phyloP scores from a whole-genome alignment of 2,797 vertebrate genomes.

The Sebastes minor region DNA sequence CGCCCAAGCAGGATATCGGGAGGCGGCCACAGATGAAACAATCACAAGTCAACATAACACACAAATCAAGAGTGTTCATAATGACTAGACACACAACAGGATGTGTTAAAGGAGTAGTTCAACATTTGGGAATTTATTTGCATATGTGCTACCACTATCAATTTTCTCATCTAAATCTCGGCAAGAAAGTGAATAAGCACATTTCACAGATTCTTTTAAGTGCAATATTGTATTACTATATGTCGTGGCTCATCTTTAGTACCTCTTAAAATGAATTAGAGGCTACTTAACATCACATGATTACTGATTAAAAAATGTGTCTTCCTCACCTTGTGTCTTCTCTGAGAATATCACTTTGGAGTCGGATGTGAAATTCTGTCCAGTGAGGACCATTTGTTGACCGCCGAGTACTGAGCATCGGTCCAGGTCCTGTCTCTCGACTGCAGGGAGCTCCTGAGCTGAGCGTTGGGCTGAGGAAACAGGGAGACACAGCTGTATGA shows the following conservation, averaged over 20 bases:
- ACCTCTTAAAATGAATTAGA: background rate
- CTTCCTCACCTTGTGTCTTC: slow-evolving; percentile 89
- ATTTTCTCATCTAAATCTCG: background rate
- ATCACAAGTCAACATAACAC: background rate
- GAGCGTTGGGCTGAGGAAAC: slow-evolving; percentile 90
- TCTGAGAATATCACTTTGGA: slow-evolving; percentile 96
- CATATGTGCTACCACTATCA: background rate
- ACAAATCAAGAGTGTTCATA: background rate
- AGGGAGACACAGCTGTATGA: background rate
- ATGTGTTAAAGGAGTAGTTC: background rate
- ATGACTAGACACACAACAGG: background rate
- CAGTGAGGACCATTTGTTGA: slow-evolving; percentile 94
- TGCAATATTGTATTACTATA: background rate
- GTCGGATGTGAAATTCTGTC: slow-evolving; percentile 94
- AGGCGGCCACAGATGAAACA: background rate
- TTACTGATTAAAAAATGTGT: background rate
- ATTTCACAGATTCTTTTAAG: too few relatives aligned
- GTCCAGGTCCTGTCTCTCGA: slow-evolving; percentile 91
- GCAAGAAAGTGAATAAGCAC: background rate
- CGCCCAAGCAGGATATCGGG: background rate
- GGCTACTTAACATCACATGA: background rate
- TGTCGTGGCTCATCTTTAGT: background rate
- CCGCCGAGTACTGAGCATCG: slow-evolving; percentile 91
- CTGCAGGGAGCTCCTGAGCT: slow-evolving; percentile 92
- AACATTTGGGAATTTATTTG: background rate